Evolutionary conservation across 2,888 invertebrate genomes (phyloP).

Genomic region (Ectobius pallidus): DNA sequence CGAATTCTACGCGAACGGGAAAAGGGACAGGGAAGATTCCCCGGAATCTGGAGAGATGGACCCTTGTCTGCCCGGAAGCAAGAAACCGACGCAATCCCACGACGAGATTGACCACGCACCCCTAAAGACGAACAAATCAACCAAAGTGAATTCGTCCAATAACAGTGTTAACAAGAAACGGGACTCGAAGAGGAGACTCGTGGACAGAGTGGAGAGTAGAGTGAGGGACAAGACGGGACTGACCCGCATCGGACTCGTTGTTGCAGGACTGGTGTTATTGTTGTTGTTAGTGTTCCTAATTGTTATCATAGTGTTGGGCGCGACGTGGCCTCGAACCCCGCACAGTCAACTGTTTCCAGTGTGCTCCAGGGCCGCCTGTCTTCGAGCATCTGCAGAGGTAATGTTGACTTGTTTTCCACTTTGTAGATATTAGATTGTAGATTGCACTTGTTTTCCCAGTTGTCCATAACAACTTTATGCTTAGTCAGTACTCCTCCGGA

Average conservation of each 20-base stretch:
- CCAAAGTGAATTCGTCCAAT: background rate
- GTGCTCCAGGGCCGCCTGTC: slow-evolving; percentile 58
- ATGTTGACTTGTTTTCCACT: slow-evolving; percentile 39
- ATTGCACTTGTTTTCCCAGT: too few species aligned
- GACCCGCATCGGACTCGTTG: slow-evolving; percentile 27
- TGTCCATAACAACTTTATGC: too few species aligned
- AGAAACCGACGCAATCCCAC: background rate
- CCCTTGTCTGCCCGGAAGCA: slow-evolving; percentile 7
- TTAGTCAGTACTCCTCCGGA: too few species aligned
- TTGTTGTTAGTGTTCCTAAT: slow-evolving; percentile 55
- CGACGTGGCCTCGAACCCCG: slow-evolving; percentile 57
- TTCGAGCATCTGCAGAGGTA: slow-evolving; percentile 60
- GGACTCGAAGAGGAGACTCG: background rate
- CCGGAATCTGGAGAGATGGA: background rate
- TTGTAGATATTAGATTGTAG: too few species aligned
- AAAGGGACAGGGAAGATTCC: background rate
- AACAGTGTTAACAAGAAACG: slow-evolving; percentile 7
- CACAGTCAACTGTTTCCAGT: slow-evolving; percentile 54
- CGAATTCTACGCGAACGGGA: background rate
- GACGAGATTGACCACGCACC: slow-evolving; percentile 4
- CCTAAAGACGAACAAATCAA: background rate
- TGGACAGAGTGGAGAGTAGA: slow-evolving; percentile 13
- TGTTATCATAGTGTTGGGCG: slow-evolving; percentile 55
- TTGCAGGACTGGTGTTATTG: slow-evolving; percentile 25
- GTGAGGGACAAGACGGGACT: slow-evolving; percentile 26